Base-by-base conservation (phyloP, 2,888 invertebrate genomes). In the Leptinotarsa juncta region DNA sequence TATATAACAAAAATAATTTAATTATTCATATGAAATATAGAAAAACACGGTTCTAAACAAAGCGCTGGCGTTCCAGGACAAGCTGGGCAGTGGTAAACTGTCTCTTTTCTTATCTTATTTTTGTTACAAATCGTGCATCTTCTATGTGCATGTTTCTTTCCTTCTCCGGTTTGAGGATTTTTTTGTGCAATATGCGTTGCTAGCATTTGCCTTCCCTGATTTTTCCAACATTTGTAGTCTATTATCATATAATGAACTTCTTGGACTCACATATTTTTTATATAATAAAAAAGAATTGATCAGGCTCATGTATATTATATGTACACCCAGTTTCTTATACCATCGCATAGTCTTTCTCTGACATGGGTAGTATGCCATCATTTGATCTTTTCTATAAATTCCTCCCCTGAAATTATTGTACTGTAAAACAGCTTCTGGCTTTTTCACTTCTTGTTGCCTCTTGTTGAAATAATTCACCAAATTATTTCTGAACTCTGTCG, bases 1-100 rank as follows among this genome's bases (percentile, higher is more conserved):
- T n/a, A 57, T 57, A 60, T 57, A 70, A 70, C 23, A 70, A 70
- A 42, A 70, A 60, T 60, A 70, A 70, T 32, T 48, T 70, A 57
- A 57, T n/a, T 70, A 60, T 70, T 70, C 20, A 60, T 70, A 60
- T 70, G 70, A 62, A 70, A 70, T 70, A 42, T 49, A 48, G 70
- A 57, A 70, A 69, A 70, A 70, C 70, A 62, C 26, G 70, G 70
- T 60, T 70, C 70, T 14, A 60, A 70, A 60, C 70, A 70, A 26
- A 70, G 42, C 16, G 70, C 70, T 48, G 70, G 70, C 57, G 15
- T 70, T 70, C 70, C 70, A 70, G 70, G 62, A 48, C 70, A 57
- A 48, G 70, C 20, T 4, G 70, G 57, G 20, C 70, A 70, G 60
- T 70, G 70, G 49, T n/a, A 70, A 70, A 70, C 60, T 69, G 55